These are phyloP conservation scores for Urocitellus parryii DNA, from an alignment of 2,113 vertebrate species.

Conservation along the genomic window DNA sequence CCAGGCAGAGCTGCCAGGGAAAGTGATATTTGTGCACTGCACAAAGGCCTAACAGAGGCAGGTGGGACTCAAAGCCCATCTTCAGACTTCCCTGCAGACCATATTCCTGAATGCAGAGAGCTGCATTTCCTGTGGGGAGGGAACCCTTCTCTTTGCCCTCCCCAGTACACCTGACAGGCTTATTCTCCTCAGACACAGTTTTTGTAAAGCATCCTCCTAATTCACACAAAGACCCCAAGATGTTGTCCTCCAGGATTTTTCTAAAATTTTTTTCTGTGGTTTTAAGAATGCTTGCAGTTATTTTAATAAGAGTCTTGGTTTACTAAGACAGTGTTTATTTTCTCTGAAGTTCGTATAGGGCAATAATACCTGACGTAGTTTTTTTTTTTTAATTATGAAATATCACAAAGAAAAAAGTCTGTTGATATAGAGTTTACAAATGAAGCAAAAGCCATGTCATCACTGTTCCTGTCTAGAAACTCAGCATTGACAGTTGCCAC, in stretches of 20 bases:
- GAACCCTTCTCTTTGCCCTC: not conserved
- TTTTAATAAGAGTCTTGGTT: not conserved
- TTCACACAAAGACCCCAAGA: not conserved
- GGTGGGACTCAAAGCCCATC: not conserved
- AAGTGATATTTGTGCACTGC: not conserved
- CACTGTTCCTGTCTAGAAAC: not conserved
- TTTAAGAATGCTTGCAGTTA: not conserved
- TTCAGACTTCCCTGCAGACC: too few relatives aligned
- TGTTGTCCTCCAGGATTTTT: not conserved
- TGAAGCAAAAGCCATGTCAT: not conserved
- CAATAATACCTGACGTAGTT: not conserved
- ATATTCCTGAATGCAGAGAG: fast-evolving
- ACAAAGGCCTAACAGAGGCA: not conserved
- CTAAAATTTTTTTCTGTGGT: not conserved
- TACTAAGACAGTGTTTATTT: not conserved
- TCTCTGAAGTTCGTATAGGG: slow-evolving; percentile 11
- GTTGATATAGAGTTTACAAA: not conserved
- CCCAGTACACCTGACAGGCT: fast-evolving
- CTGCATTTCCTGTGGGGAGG: not conserved
- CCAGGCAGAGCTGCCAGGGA: not conserved
- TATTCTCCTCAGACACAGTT: not conserved
- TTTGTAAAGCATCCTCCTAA: not conserved
- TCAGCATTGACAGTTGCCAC: not conserved
- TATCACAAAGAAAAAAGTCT: not conserved
- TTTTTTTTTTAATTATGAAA: slow-evolving; percentile 47